Evolutionary conservation across 1,140 invertebrate genomes (phyloP).

Genomic region (Laupala kohalensis): DNA sequence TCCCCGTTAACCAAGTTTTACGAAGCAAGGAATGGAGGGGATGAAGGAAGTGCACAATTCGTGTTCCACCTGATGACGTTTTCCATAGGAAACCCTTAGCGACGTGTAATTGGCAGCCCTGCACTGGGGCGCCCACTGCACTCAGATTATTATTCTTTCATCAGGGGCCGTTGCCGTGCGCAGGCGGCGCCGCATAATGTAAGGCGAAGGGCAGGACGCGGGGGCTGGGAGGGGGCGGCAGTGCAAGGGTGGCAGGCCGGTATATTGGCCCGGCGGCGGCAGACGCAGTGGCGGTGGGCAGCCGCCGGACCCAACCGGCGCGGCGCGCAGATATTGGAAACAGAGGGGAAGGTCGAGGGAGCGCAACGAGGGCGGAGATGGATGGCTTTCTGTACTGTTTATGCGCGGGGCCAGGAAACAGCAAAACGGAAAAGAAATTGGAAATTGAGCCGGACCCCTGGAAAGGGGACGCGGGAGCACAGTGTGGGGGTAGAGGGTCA

Average conservation of each 20-base stretch:
- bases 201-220: no score
- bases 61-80: no score
- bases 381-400: conserved; percentile 11
- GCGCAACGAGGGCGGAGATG: neutral
- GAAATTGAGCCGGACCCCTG: conserved; percentile 10
- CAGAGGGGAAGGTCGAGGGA: neutral
- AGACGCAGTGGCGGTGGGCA: no score
- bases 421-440: conserved; percentile 11
- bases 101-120: neutral
- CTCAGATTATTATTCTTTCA: conserved; percentile 12
- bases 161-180: neutral
- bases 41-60: no score
- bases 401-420: conserved; percentile 6
- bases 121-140: neutral
- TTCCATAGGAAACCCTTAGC: no score
- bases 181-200: no score
- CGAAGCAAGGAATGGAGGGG: no score
- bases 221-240: neutral
- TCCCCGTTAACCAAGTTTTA: no score
- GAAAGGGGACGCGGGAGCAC: neutral
- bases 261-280: neutral
- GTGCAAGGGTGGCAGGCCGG: neutral
- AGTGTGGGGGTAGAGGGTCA: neutral
- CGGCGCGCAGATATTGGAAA: conserved; percentile 5
- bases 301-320: neutral